Evolutionary conservation across 2,113 vertebrate species (phyloP), one percentile per base, ranked within the genome.

Genomic region (Cathartes aura): DNA sequence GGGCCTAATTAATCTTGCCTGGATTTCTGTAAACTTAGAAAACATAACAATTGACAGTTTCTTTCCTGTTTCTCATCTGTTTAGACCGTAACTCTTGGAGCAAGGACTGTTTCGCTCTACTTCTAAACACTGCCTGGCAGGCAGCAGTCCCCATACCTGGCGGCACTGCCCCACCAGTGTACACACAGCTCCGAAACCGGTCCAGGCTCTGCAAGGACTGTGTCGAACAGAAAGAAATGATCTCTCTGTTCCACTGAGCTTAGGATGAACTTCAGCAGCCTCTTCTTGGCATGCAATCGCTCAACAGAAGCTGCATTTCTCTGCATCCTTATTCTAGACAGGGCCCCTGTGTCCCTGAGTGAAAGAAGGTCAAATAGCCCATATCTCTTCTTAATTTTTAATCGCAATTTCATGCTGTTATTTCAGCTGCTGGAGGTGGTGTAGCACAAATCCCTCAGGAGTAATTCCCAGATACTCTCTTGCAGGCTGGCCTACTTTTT

Each of bases 401-500:
- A 97, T 96, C 5, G 21, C 91, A 84, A 90, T 96, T 97, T 97
- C 95, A 95, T 74, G 93, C 92, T 96, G 93, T 95, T 96, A 95
- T 96, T 96, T 93, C 97, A 97, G 97, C 88, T 90, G 90, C 95
- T 90, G 87, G 80, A 94, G 66, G 87, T 27, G 4, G 73, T 12
- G 42, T 48, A 82, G 91, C 60, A 90, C 74, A 89, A 93, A 94
- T 93, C 94, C 81, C 93, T 38, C 59, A 43, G 91, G 95, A 93
- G 74, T 79, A 89, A 86, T 97, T 96, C 85, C 90, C 87, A 85
- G 96, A 96, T 91, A 82, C 79, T 93, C 70, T 90, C 66, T 84
- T 56, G 71, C 43, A 95, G 59, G 59, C 79, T 95, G 94, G 67
- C 97, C 96, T 95, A 89, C 79, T 92, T 92, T 87, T 72, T 76